Conservation (phyloP, 2,113 vertebrate species). For the Natator depressus region DNA sequence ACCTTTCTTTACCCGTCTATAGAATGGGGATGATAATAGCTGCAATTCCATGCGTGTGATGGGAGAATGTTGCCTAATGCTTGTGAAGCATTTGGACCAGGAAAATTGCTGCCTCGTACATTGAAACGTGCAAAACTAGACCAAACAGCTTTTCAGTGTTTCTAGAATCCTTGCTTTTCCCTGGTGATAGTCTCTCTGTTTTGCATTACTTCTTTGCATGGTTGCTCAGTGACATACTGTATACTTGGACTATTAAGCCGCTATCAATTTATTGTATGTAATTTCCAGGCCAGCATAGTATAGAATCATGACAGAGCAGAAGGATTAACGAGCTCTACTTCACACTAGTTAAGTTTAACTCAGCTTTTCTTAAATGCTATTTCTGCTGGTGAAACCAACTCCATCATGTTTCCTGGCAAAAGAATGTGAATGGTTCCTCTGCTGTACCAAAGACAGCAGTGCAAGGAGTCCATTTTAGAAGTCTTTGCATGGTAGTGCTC, state of each 20-base stretch:
- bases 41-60: not conserved
- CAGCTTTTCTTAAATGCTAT: not conserved
- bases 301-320: not conserved
- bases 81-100: not conserved
- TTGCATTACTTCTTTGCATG: not conserved
- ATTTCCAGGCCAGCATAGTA: not conserved
- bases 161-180: not conserved
- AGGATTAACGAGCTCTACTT: not conserved
- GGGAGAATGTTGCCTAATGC: not conserved
- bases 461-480: not conserved
- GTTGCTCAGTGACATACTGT: not conserved
- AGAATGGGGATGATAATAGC: not conserved
- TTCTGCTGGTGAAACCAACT: slow-evolving; percentile 2
- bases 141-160: not conserved
- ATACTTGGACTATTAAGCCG: not conserved
- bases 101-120: not conserved
- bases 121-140: not conserved
- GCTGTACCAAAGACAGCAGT: not conserved
- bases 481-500: not conserved
- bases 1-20: not conserved
- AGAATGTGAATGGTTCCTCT: rapidly evolving
- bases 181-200: not conserved
- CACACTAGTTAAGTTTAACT: not conserved
- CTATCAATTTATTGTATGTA: not conserved
- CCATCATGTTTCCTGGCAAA: not conserved